Conservation (phyloP, 2,797 vertebrate genomes). For the Tapirus indicus region DNA sequence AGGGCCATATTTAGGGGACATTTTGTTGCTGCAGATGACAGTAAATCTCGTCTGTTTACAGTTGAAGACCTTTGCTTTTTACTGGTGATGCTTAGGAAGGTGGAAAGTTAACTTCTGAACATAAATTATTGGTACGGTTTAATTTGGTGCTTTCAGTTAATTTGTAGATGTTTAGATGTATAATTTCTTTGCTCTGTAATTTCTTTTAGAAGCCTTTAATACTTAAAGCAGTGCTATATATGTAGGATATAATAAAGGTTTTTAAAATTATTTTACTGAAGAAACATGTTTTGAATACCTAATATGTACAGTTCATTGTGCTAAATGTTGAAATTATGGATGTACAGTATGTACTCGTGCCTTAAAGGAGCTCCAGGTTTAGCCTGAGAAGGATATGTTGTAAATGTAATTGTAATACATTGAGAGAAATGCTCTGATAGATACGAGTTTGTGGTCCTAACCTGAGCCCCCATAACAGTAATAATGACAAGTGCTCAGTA, state of each 20-base stretch:
- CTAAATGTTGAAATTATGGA: constrained; percentile 14
- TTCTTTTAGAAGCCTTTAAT: constrained; percentile 32
- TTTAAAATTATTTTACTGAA: constrained; percentile 36
- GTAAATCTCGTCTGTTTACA: neutral
- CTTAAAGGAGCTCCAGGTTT: constrained; percentile 16
- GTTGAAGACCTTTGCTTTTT: constrained; percentile 62
- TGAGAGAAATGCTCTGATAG: neutral
- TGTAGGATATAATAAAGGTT: constrained; percentile 26
- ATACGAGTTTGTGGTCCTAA: neutral
- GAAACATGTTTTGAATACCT: constrained; percentile 5
- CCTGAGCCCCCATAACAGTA: neutral
- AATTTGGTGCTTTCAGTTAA: constrained; percentile 31
- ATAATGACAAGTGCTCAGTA: neutral
- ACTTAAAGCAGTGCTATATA: constrained; percentile 4
- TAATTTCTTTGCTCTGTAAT: constrained; percentile 30
- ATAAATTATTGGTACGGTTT: constrained; percentile 8
- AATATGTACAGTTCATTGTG: neutral
- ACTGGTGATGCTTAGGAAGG: constrained; percentile 1
- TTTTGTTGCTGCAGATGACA: neutral
- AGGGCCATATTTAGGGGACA: neutral
- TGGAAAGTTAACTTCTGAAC: constrained; percentile 7
- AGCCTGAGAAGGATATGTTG: neutral
- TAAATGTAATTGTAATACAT: neutral
- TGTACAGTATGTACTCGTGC: neutral
- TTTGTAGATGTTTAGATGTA: constrained; percentile 11